Conservation (phyloP, 2,888 invertebrate species). For the Baccha elongata region DNA sequence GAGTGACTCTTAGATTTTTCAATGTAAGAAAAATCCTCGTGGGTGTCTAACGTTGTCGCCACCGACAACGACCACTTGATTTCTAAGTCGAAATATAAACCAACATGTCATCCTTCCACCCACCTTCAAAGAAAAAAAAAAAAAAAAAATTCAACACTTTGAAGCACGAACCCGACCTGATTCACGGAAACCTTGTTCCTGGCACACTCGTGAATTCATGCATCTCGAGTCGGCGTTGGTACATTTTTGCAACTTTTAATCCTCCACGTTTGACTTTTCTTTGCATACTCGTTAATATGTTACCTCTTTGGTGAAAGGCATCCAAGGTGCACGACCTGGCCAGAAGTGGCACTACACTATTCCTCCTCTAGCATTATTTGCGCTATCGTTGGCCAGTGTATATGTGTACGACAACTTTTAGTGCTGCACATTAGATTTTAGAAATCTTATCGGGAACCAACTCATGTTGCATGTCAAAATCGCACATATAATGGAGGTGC, state of each 20-base stretch:
- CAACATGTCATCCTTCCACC: conserved; percentile 56
- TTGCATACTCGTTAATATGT: conserved; percentile 5
- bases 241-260: conserved; percentile 10
- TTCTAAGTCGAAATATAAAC: conserved; percentile 34
- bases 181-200: conserved; percentile 51
- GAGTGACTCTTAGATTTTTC: neutral
- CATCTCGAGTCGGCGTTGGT: conserved; percentile 13
- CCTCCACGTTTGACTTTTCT: conserved; percentile 8
- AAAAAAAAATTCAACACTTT: neutral
- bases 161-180: conserved; percentile 45
- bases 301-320: conserved; percentile 24
- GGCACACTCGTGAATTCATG: conserved; percentile 54
- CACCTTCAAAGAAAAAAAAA: conserved; percentile 18
- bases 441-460: conserved; percentile 46
- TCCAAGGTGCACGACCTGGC: conserved; percentile 62
- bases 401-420: conserved; percentile 6
- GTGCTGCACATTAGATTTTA: conserved; percentile 19
- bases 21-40: neutral
- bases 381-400: neutral
- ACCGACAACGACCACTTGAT: neutral
- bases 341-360: conserved; percentile 45
- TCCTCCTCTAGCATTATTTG: neutral
- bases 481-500: conserved; percentile 20
- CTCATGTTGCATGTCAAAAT: conserved; percentile 59
- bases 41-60: neutral